Conservation (phyloP, 2,113 vertebrate genomes). For the Phalacrocorax brasilianus region DNA sequence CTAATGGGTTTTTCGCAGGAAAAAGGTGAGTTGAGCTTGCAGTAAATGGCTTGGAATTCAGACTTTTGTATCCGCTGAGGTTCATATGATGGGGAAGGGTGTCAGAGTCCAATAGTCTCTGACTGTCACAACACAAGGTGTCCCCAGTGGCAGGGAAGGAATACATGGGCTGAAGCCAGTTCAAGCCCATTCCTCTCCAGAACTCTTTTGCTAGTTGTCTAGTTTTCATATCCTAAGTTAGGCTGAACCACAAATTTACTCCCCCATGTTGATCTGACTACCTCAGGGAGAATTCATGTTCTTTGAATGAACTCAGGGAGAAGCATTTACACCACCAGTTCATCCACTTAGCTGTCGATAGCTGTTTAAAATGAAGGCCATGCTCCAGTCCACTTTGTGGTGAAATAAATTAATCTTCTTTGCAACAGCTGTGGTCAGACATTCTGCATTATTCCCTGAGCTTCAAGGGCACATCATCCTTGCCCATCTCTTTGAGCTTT, state of each 20-base stretch:
- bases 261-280: not conserved
- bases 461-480: not conserved
- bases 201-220: not conserved
- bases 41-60: not conserved
- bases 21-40: not conserved
- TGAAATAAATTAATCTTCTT: not conserved
- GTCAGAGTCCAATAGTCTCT: not conserved
- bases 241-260: not conserved
- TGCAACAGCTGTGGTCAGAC: not conserved
- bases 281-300: not conserved
- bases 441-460: not conserved
- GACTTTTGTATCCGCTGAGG: not conserved
- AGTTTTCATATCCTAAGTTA: not conserved
- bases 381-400: not conserved
- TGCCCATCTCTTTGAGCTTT: not conserved
- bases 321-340: not conserved
- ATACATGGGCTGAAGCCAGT: not conserved
- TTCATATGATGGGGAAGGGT: not conserved
- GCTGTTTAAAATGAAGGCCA: not conserved
- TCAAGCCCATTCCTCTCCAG: rapidly evolving
- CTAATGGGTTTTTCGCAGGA: not conserved
- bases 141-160: not conserved
- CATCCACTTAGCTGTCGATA: not conserved
- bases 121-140: not conserved
- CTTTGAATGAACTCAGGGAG: not conserved